Evolutionary conservation across 37 sponge, comb jelly and placozoan genomes (phyloP).

Genomic region (Diacarnus erythraeanus): DNA sequence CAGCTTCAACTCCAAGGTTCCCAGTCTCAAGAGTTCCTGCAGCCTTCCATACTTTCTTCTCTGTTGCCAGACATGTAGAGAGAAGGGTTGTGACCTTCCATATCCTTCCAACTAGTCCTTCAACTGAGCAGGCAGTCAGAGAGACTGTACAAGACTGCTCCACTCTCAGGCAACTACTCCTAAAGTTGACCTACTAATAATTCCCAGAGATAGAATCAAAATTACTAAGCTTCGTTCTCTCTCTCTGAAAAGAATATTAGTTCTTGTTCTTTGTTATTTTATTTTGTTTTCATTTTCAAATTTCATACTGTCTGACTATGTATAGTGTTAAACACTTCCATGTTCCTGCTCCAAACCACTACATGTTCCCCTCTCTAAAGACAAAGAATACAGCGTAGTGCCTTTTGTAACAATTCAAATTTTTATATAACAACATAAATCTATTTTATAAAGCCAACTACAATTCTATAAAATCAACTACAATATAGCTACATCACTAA

Average conservation of each 20-base stretch:
- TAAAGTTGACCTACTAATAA: background rate
- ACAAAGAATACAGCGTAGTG: too few species aligned
- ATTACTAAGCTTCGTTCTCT: background rate
- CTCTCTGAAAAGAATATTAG: background rate
- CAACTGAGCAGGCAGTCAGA: conserved; percentile 38
- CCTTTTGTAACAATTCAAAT: too few species aligned
- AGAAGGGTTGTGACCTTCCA: conserved; percentile 63
- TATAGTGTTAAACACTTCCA: too few species aligned
- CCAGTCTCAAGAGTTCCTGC: background rate
- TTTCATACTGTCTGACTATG: too few species aligned
- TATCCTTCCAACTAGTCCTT: conserved; percentile 24
- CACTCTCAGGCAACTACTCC: conserved; percentile 29
- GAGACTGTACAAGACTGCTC: conserved; percentile 14
- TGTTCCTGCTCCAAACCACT: too few species aligned
- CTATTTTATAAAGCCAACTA: too few species aligned
- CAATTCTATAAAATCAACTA: too few species aligned
- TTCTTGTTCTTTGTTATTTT: background rate
- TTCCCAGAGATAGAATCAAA: conserved; percentile 17
- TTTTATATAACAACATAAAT: too few species aligned
- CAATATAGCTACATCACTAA: too few species aligned
- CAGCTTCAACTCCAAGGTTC: conserved; percentile 46
- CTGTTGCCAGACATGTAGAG: conserved; percentile 49
- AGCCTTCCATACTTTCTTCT: conserved; percentile 56
- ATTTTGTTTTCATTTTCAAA: too few species aligned
- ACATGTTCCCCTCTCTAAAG: too few species aligned